Conservation (phyloP, 2,797 vertebrate genomes). For the Catostomus latipinnis region DNA sequence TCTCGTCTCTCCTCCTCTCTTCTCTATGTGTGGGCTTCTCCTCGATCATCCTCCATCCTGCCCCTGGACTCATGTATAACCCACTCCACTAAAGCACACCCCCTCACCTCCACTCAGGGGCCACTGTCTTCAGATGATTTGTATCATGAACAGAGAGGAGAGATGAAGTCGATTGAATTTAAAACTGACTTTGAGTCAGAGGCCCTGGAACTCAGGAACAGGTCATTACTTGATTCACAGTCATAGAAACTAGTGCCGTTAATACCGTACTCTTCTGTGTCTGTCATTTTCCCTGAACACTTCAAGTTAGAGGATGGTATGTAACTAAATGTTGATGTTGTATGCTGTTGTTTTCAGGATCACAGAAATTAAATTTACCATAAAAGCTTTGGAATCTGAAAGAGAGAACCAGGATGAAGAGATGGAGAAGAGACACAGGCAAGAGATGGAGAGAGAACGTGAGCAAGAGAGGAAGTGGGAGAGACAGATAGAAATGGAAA, state of each 20-base stretch:
- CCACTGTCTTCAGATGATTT: slow-evolving; percentile 69
- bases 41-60: slow-evolving; percentile 16
- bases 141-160: slow-evolving; percentile 52
- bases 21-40: slow-evolving; percentile 62
- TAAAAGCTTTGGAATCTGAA: slow-evolving; percentile 75
- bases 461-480: slow-evolving; percentile 72
- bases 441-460: slow-evolving; percentile 75
- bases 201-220: slow-evolving; percentile 70
- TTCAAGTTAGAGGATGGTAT: no score
- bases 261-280: no score
- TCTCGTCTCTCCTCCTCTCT: slow-evolving; percentile 82
- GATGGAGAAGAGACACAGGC: slow-evolving; percentile 65
- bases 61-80: neutral
- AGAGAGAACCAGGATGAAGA: slow-evolving; percentile 75
- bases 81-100: neutral
- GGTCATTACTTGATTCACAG: slow-evolving; percentile 64
- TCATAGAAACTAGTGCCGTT: neutral
- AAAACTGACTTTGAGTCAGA: slow-evolving; percentile 61
- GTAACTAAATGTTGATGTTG: neutral
- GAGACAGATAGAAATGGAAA: slow-evolving; percentile 73
- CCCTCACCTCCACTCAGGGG: slow-evolving; percentile 57
- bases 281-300: no score
- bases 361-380: slow-evolving; percentile 75
- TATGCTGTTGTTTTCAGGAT: slow-evolving; percentile 71
- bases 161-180: slow-evolving; percentile 63